A percentile compares a stretch with the other conserved stretches of the same genome.
Evolutionary conservation across 2,888 invertebrate species (phyloP).

Genomic region (Oegoconia quadripuncta): DNA sequence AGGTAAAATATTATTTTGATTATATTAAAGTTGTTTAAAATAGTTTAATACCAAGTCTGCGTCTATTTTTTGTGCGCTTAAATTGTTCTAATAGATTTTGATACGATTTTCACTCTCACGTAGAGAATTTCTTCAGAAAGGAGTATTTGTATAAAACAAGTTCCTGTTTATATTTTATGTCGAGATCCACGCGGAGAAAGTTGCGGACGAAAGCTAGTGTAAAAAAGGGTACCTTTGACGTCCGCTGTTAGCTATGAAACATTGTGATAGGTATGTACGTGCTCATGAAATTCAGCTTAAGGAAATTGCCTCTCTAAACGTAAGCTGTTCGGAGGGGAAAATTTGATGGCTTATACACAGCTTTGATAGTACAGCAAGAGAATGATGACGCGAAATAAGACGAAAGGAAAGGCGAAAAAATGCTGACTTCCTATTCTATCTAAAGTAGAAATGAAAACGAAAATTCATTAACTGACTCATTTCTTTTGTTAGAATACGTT

Average conservation of each 20-base stretch:
- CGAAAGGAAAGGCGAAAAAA: not conserved
- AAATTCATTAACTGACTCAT: too few species aligned
- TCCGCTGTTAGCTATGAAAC: conserved; percentile 44
- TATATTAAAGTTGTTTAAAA: too few species aligned
- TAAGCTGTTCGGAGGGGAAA: conserved; percentile 57
- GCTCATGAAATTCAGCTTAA: conserved; percentile 73
- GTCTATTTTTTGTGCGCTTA: too few species aligned
- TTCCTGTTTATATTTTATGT: too few species aligned
- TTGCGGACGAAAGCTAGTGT: conserved; percentile 27
- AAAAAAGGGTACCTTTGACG: conserved; percentile 48
- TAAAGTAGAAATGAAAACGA: too few species aligned
- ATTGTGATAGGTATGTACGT: conserved; percentile 64
- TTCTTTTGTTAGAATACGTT: too few species aligned
- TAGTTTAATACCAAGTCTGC: too few species aligned
- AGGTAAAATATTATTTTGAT: too few species aligned
- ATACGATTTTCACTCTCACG: too few species aligned
- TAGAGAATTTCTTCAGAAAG: too few species aligned
- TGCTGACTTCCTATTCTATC: not conserved
- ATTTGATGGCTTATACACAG: conserved; percentile 72
- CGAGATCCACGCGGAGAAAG: not conserved
- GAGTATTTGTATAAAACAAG: too few species aligned
- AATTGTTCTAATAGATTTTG: too few species aligned
- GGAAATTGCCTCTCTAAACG: conserved; percentile 70
- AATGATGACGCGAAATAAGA: conserved; percentile 34
- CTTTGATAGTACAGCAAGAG: conserved; percentile 50